phyloP scores from a whole-genome alignment of 2,888 invertebrate species.

The Xiphydria camelus region DNA sequence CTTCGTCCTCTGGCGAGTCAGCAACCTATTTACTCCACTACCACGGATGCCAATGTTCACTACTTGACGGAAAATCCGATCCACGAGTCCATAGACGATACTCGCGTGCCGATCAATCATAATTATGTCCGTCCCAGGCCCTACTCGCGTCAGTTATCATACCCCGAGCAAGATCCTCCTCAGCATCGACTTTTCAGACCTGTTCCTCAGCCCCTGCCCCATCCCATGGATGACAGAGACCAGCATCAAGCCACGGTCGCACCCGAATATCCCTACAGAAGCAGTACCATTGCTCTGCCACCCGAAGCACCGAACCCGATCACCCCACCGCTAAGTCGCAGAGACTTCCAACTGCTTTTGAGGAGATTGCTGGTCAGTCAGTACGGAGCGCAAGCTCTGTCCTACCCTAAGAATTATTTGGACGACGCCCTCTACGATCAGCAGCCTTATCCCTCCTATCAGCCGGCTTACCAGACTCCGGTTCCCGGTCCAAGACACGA shows the following conservation, averaged over 20 bases:
- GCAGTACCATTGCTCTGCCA: conserved; percentile 46
- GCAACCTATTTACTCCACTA: conserved; percentile 38
- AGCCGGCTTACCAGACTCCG: conserved; percentile 52
- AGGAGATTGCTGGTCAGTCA: conserved; percentile 70
- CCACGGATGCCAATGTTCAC: conserved; percentile 45
- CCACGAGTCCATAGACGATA: conserved; percentile 37
- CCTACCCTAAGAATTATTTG: conserved; percentile 50
- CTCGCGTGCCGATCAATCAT: conserved; percentile 33
- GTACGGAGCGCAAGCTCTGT: conserved; percentile 49
- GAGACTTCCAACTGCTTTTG: conserved; percentile 70
- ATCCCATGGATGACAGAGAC: conserved; percentile 40
- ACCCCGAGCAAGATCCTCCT: conserved; percentile 26
- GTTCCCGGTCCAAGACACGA: conserved; percentile 43
- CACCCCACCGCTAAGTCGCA: conserved; percentile 71
- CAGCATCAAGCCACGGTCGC: conserved; percentile 40
- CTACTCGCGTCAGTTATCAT: conserved; percentile 29
- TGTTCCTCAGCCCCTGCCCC: conserved; percentile 33
- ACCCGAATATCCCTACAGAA: conserved; percentile 44
- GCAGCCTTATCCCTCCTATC: conserved; percentile 54
- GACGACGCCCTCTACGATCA: conserved; percentile 54
- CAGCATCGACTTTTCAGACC: too few species aligned
- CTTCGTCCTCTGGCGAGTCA: conserved; percentile 38
- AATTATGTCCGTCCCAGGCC: conserved; percentile 37
- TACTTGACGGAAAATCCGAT: conserved; percentile 46
- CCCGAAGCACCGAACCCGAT: conserved; percentile 63